Base-by-base conservation (phyloP, 1,140 invertebrate genomes). In the Drosophila sp. region DNA sequence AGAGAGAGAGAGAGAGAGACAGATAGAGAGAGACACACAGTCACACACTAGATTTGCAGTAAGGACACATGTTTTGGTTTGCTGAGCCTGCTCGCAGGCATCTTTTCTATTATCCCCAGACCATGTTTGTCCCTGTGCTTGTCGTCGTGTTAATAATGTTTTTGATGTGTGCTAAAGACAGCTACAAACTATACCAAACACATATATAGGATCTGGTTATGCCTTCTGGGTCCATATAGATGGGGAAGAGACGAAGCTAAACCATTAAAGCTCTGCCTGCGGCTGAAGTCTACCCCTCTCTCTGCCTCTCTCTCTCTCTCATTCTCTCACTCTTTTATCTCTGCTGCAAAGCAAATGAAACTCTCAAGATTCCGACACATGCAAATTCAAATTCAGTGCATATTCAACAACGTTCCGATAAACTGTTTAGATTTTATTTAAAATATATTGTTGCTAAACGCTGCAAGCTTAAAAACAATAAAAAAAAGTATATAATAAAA, bases 151-250 rank as follows among this genome's bases (percentile, higher is more conserved):
- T 87, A 87, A 87, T 87, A 87, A 87, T 87, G 78, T 72, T 86
- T 82, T 89, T 87, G 82, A 87, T 87, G 82, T 87, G 82, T 87
- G 83, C 66, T 89, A 79, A 89, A 73, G 83, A 87, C 83, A 87
- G 83, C 72, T 71, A 72, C 79, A 87, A 80, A 89, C 76, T 64
- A 80, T 73, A 66, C 46, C 57, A 74, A 18, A 61, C 61, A 18
- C 57, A 74, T 27, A 61, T 65, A 18, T 9, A 27, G 61, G 2
- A 53, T 53, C 13, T 38, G 53, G 21, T 45, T 53, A 36, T 58
- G 64, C 41, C n/a, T n/a, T n/a, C n/a, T n/a, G n/a, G n/a, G n/a
- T n/a, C n/a, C n/a, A n/a, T n/a, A n/a, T n/a, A n/a, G n/a, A n/a
- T n/a, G n/a, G 46, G 25, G 11, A 25, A 2, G 8, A 3, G 32